Evolutionary conservation across 2,113 vertebrate species (phyloP), one percentile per base, ranked within the genome.

Genomic region (Columbina picui): DNA sequence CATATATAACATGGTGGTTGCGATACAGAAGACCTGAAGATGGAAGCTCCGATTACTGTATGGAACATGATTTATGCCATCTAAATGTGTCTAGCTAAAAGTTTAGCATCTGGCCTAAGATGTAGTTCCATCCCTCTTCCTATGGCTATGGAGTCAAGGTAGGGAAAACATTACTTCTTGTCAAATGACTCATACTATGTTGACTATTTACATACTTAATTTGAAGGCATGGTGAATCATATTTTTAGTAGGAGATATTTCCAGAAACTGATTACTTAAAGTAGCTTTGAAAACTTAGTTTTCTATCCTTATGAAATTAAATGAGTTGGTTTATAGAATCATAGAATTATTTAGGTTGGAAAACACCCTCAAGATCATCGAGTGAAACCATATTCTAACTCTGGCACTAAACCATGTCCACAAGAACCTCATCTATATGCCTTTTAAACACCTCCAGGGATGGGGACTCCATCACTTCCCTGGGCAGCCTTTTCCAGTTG

Each of bases 241-340:
- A 39, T 61, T 80, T 89, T 60, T 93, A 55, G 25, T 64, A 80
- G 27, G 27, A 87, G 22, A 10, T 63, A 70, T 32, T 77, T 87
- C 47, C 41, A 87, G 84, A 87, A 90, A 82, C 87, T 17, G 5
- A 77, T 89, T 92, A 79, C 29, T 74, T 69, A 32, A 61, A 94
- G 29, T 84, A 56, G 13, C 10, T 57, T 64, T 47, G 73, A 50
- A 89, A 84, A 81, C 67, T 45, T 55, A 71, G 17, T 80, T 87
- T 49, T 81, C 34, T 77, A 61, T 60, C 25, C 14, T 89, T 74
- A 85, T 83, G 30, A 91, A 41, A 15, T 61, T 76, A 82, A 87
- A 53, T 63, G 17, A 64, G 16, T 79, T 86, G 26, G 7, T 57
- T 36, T 79, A 45, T 19, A 45, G 43, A 45, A 19, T 19, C 43